These are phyloP conservation scores for Gastrophysa polygoni DNA, from an alignment of 2,888 invertebrate genomes.

Conservation along the genomic window DNA sequence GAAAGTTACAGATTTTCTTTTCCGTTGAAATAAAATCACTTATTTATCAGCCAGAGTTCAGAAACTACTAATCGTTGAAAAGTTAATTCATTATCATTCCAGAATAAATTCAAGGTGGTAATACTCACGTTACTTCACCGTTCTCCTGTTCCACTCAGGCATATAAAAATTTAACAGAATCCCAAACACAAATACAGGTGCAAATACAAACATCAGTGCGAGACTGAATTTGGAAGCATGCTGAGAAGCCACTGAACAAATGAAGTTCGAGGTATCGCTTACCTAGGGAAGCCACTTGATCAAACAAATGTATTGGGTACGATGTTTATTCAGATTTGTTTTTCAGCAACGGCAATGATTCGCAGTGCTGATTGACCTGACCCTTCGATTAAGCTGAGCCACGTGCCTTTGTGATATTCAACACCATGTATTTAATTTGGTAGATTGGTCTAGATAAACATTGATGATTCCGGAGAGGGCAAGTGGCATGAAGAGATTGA, in stretches of 20 bases:
- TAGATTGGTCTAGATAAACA: slow-evolving; percentile 15
- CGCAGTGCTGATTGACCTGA: slow-evolving; percentile 8
- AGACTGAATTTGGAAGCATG: background rate
- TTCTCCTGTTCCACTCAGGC: too few relatives aligned
- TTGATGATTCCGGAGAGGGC: slow-evolving; percentile 1
- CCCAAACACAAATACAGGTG: slow-evolving; percentile 40
- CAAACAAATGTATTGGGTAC: slow-evolving; percentile 42
- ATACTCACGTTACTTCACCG: too few relatives aligned
- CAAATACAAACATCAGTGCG: slow-evolving; percentile 17
- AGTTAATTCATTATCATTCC: too few relatives aligned
- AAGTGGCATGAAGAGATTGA: too few relatives aligned
- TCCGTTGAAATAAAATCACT: too few relatives aligned
- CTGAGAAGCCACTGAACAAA: slow-evolving; percentile 25
- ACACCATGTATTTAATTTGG: slow-evolving; percentile 39
- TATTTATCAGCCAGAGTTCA: too few relatives aligned
- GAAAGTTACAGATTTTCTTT: too few relatives aligned
- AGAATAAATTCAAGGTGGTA: too few relatives aligned
- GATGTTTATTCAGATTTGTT: slow-evolving; percentile 43
- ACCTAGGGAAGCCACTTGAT: slow-evolving; percentile 41
- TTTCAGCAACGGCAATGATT: slow-evolving; percentile 4
- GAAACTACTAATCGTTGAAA: too few relatives aligned
- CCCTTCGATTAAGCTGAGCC: slow-evolving; percentile 37
- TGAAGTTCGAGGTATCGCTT: slow-evolving; percentile 24
- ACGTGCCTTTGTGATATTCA: slow-evolving; percentile 51
- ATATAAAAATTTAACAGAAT: slow-evolving; percentile 14